phyloP scores from a whole-genome alignment of 2,888 invertebrate genomes.

The Cryptus viduatorius region DNA sequence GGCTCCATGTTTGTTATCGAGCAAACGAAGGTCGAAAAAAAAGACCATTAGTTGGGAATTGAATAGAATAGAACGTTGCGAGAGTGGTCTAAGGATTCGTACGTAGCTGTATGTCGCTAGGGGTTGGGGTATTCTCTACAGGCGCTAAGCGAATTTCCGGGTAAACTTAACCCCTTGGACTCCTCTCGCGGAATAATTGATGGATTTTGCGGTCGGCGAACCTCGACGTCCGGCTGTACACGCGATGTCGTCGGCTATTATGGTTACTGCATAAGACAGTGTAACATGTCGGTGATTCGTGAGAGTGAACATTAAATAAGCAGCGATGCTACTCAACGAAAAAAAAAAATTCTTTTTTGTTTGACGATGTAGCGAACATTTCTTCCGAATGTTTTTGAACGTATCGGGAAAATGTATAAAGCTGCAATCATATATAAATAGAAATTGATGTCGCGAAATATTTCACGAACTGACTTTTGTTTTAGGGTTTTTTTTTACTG shows the following conservation, averaged over 20 bases:
- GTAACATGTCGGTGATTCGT: conserved; percentile 33
- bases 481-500: no score
- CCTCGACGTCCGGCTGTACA: conserved; percentile 23
- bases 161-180: conserved; percentile 48
- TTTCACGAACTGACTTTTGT: no score
- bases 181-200: conserved; percentile 61
- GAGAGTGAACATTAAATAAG: conserved; percentile 22
- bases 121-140: conserved; percentile 42
- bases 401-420: no score
- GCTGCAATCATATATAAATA: no score
- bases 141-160: conserved; percentile 59
- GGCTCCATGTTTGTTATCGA: conserved; percentile 25
- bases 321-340: not conserved
- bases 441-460: no score
- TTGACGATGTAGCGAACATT: no score
- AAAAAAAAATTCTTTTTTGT: not conserved
- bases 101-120: not conserved
- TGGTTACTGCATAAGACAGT: not conserved
- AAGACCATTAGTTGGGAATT: not conserved
- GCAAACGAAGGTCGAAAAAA: conserved; percentile 11
- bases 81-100: conserved; percentile 20
- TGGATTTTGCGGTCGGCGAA: conserved; percentile 50
- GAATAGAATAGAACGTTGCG: not conserved
- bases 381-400: no score
- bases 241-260: conserved; percentile 51